Base-by-base conservation (phyloP, 1,140 invertebrate species). In the Euwallacea similis region DNA sequence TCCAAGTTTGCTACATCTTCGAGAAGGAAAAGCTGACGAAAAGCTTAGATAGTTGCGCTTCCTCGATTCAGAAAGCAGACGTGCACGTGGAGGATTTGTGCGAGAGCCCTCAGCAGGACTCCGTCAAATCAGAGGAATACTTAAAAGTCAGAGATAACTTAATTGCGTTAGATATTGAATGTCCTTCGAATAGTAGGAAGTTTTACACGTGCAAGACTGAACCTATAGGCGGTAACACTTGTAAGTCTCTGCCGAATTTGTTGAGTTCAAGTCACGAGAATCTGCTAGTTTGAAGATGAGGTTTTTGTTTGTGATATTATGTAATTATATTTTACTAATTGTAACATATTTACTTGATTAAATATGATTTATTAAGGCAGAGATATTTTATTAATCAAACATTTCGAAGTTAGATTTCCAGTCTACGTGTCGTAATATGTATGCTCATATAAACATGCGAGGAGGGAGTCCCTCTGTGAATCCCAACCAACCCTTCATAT, bases 211-310 rank as follows among this genome's bases (percentile, higher is more conserved):
- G 69, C 71, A 78, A 78, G 77, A 78, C 77, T 78, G 77, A 78
- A 13, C 62, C 70, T 59, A 64, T 75, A 46, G 69, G 66, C 44
- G 74, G 73, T 66, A 73, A 71, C 67, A 78, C 73, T 61, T 77
- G 75, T 75, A 86, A 85, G 76, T 88, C 87, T 75, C 83, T 89
- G 82, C 88, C 87, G 81, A 88, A 88, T 83, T 82, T 72, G 44
- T 54, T 89, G 79, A 87, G 86, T 82, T 86, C 87, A 74, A 86
- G 84, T 79, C 86, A 86, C 80, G 87, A 88, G 79, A 86, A 83
- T 76, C 82, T 88, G 72, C 86, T 87, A 62, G 73, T 80, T 65
- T 81, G 74, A 77, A 76, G 13, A 2, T 50, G 13, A 50, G 9
- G 46, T 11, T 50, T 50, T 50, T 50, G 46, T 50, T 50, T 50